Evolutionary conservation across 2,113 vertebrate genomes (phyloP), one percentile per base, ranked within the genome.

Genomic region (Rana temporaria): DNA sequence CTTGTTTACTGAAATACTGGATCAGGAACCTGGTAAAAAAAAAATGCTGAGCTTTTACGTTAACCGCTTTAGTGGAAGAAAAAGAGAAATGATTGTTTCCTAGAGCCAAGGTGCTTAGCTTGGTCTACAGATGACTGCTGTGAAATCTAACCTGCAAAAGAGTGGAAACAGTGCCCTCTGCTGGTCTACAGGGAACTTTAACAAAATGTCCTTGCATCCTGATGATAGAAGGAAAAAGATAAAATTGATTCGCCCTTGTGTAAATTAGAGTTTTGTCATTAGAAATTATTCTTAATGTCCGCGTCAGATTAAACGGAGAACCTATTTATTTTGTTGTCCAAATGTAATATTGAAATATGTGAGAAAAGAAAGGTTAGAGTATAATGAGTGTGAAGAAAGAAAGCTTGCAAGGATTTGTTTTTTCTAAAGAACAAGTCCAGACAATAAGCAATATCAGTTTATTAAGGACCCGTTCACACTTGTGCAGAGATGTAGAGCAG

Each of bases 151-250:
- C 12, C 19, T n/a, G 18, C 55, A 74, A 74, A 74, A 66, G 64
- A 82, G 52, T 53, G 55, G 52, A 57, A 57, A 82, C 34, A 82
- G 63, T 75, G 80, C 64, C 80, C 80, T 42, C 80, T 68, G 42
- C 71, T 82, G 80, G 71, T 18, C 26, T 0, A 30, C 5, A 60
- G 30, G 0, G 52, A 8, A 15, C 17, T 74, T 60, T 38, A 18
- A 6, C 26, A 78, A 73, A 16, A 24, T 26, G 63, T 14, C 70
- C 76, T 73, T 65, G 57, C n/a, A 15, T 74, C 20, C 20, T 65
- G 24, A 24, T 56, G 20, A 60, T 15, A 52, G 52, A 64, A 20
- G 17, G 1, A 6, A 56, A 67, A 55, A 62, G 26, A 71, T 34
- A 66, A 65, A 73, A 67, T 71, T 63, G 68, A 71, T 7, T 42